Evolutionary conservation across 2,888 invertebrate species (phyloP).

Genomic region (Lepidocyrtoides sp.): DNA sequence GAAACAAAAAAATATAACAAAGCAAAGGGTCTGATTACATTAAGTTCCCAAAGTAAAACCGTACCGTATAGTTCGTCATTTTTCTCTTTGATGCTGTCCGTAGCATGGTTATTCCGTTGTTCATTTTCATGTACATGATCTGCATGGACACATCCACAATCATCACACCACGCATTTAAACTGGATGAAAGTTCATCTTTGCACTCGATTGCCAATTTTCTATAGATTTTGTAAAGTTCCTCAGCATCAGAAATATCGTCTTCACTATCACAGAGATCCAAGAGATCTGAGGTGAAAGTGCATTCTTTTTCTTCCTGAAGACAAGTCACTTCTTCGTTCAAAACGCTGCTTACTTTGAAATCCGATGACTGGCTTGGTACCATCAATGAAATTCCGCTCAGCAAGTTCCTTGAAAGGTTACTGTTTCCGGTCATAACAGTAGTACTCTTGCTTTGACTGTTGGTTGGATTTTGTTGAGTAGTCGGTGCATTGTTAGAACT

Average conservation of each 20-base stretch:
- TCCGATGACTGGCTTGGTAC: neutral
- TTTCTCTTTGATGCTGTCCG: no score
- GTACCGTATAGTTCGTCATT: no score
- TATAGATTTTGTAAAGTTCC: neutral
- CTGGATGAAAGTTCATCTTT: neutral
- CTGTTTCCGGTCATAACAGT: neutral
- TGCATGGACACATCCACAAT: neutral
- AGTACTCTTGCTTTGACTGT: no score
- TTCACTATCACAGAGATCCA: neutral
- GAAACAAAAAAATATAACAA: no score
- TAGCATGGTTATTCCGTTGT: neutral
- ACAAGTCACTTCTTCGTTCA: no score
- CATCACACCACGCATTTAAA: neutral
- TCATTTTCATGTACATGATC: neutral
- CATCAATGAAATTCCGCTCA: neutral
- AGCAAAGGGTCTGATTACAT: no score
- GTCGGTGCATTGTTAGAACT: neutral
- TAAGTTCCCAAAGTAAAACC: no score
- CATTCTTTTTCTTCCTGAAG: no score
- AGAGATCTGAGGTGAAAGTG: no score
- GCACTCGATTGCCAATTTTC: neutral
- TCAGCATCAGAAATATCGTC: neutral
- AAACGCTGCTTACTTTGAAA: no score
- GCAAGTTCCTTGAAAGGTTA: neutral
- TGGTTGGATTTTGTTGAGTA: neutral